Evolutionary conservation across 1,140 invertebrate species (phyloP), one percentile per base, ranked within the genome.

Genomic region (Holotrichia oblita): DNA sequence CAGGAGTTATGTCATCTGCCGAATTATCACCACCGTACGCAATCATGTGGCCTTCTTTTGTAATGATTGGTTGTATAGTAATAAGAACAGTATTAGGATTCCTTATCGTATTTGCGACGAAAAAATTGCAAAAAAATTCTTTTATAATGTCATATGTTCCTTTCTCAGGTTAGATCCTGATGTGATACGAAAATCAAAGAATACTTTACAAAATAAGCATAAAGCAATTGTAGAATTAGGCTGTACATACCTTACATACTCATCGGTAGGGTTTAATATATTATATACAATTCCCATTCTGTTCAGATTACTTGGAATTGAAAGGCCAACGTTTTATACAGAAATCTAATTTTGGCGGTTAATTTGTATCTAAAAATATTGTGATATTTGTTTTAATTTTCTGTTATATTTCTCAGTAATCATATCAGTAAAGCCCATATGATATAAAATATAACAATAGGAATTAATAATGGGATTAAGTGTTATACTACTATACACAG

Each of bases 301-400:
- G 6, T 97, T 97, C 87, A 88, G 91, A 61, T 87, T 93, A 74
- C 86, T 97, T 34, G 90, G 90, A 72, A 95, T 97, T 79, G 94
- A 95, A 85, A 86, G 95, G 83, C 91, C 92, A 0, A 93, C 94
- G 2, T 96, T 95, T 88, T 96, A 94, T 83, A 95, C 94, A 4
- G 95, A 97, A 90, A 91, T 96, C 80, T 96, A 89, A 89, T 83
- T 34, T 34, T 34, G 27, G 2, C 27, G 27, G 27, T 34, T 34
- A 34, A 34, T 34, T 34, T 34, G 27, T 34, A 34, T 34, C 27
- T 34, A 34, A 4, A 34, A 34, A 34, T 34, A 34, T 34, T 34
- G 27, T 34, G 27, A 34, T 34, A 34, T 34, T 34, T 34, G 27
- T 34, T 34, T 34, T 34, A 34, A n/a, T 34, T 34, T 34, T 34